Conservation (phyloP, 92 coral and sea anemone genomes). For the Palythoa caribaeorum region DNA sequence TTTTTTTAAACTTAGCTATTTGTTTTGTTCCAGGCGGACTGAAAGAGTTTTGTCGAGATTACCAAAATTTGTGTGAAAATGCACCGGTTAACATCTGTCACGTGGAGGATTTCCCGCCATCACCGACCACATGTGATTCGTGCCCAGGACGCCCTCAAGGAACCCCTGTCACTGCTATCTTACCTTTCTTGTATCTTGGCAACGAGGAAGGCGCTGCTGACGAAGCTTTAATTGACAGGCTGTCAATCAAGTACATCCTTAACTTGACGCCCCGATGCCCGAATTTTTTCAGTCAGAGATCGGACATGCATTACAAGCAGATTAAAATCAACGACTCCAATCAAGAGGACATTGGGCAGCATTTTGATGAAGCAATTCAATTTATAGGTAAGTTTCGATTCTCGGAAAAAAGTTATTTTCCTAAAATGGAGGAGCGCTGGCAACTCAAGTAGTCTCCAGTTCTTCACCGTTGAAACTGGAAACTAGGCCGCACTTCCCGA, state of each 20-base stretch:
- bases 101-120: constrained; percentile 51
- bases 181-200: constrained; percentile 92
- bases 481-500: no score
- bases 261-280: constrained; percentile 96
- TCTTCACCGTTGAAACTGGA: no score
- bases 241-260: constrained; percentile 88
- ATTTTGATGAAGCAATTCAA: constrained; percentile 93
- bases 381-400: constrained; percentile 86
- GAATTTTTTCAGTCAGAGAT: constrained; percentile 89
- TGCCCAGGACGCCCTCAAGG: constrained; percentile 79
- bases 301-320: constrained; percentile 93
- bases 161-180: constrained; percentile 89
- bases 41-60: constrained; percentile 87
- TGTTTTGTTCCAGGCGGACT: constrained; percentile 88
- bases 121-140: constrained; percentile 60
- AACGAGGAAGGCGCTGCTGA: constrained; percentile 98
- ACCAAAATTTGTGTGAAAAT: constrained; percentile 91
- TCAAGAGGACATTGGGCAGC: constrained; percentile 92
- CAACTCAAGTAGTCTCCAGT: no score
- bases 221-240: constrained; percentile 89
- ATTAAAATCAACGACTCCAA: constrained; percentile 90
- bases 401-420: no score
- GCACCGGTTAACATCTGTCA: constrained; percentile 68
- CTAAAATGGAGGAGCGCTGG: no score
- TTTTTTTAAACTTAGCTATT: no score